A percentile compares a stretch with the other conserved stretches of the same genome.
phyloP scores from a whole-genome alignment of 2,797 vertebrate genomes.

The Pseudochaenichthys georgianus region DNA sequence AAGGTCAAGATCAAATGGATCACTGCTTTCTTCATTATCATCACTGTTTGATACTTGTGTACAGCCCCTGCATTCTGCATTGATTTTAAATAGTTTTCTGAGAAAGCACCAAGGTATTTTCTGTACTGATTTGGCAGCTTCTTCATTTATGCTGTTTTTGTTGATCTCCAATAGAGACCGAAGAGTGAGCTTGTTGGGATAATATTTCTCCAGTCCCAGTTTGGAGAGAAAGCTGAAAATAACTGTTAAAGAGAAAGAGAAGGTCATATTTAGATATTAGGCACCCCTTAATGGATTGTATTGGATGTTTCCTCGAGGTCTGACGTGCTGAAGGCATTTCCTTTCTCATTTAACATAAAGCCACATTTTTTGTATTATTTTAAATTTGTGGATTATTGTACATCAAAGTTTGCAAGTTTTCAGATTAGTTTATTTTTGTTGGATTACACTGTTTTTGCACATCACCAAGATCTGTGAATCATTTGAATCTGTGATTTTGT shows the following conservation, averaged over 20 bases:
- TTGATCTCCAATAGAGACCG: conserved; percentile 52
- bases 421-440: too few relatives aligned
- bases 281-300: too few relatives aligned
- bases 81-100: conserved; percentile 50
- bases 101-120: conserved; percentile 42
- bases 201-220: conserved; percentile 37
- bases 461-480: too few relatives aligned
- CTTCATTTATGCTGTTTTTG: conserved; percentile 1
- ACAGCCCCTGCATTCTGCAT: conserved; percentile 45
- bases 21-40: neutral
- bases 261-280: too few relatives aligned
- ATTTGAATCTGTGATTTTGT: too few relatives aligned
- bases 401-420: too few relatives aligned
- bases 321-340: too few relatives aligned
- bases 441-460: too few relatives aligned
- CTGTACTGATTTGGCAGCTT: neutral
- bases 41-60: neutral
- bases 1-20: neutral
- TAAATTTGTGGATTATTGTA: too few relatives aligned
- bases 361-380: too few relatives aligned
- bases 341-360: too few relatives aligned
- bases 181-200: conserved; percentile 63
- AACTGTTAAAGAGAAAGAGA: conserved; percentile 22
- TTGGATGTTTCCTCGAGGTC: too few relatives aligned
- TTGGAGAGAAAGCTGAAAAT: conserved; percentile 8